Percentiles rank a stretch among this genome's conserved stretches.
Evolutionary conservation across 2,113 vertebrate genomes (phyloP).

Genomic region (Leptobrachium ailaonicum): DNA sequence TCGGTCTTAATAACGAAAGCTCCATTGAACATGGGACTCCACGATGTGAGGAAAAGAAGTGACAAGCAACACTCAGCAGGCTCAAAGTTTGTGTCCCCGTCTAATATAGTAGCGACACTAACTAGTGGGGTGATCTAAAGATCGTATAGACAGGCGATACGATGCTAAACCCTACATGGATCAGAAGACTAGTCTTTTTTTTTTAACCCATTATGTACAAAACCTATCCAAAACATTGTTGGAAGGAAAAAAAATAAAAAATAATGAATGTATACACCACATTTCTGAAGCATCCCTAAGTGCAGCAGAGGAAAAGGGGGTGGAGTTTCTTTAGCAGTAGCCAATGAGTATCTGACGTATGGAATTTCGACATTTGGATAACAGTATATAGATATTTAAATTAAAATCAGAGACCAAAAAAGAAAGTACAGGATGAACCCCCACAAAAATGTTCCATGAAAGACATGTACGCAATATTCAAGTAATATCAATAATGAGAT

Average conservation of each 20-base stretch:
- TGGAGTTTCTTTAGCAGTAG: not conserved
- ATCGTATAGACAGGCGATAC: not conserved
- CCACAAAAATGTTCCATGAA: slow-evolving; percentile 54
- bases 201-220: too few species aligned
- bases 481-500: slow-evolving; percentile 67
- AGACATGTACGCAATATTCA: slow-evolving; percentile 72
- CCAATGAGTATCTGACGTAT: slow-evolving; percentile 50
- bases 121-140: too few species aligned
- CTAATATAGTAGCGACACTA: too few species aligned
- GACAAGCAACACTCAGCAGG: not conserved
- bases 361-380: slow-evolving; percentile 56
- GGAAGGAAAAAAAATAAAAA: not conserved
- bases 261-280: not conserved
- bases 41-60: not conserved
- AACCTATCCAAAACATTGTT: not conserved
- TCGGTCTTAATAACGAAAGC: not conserved
- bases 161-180: not conserved
- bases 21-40: not conserved
- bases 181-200: not conserved
- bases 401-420: slow-evolving; percentile 36
- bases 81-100: not conserved
- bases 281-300: too few species aligned
- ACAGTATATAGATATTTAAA: slow-evolving; percentile 60
- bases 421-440: slow-evolving; percentile 51
- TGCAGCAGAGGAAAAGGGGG: too few species aligned